Percentiles rank a stretch among this genome's conserved stretches.
These are phyloP conservation scores for Mesembrinibis cayennensis DNA, from an alignment of 2,113 vertebrate genomes.

Conservation along the genomic window DNA sequence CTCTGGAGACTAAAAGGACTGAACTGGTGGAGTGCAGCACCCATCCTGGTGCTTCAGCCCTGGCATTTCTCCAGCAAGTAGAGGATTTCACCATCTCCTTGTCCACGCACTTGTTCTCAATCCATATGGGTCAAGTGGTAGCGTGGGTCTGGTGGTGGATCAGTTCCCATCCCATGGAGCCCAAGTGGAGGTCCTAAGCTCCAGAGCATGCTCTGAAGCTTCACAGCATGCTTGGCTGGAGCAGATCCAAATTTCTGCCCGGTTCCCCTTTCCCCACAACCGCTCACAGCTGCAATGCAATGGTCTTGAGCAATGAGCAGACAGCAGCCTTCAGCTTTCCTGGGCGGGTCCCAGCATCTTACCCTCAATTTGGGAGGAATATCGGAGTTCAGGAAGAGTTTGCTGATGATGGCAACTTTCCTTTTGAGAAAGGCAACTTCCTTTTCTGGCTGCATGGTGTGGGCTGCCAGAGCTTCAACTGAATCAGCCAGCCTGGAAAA, in stretches of 20 bases:
- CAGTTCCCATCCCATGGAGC: neutral
- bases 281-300: neutral
- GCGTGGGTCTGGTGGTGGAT: fast-evolving
- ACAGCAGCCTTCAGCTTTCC: neutral
- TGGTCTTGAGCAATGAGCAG: neutral
- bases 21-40: neutral
- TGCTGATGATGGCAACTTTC: conserved; percentile 68
- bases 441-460: neutral
- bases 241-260: neutral
- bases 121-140: neutral
- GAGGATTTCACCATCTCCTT: neutral
- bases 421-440: conserved; percentile 49
- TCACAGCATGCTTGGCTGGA: neutral
- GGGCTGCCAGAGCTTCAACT: neutral
- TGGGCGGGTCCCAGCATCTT: neutral
- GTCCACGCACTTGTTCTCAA: neutral
- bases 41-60: neutral
- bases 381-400: conserved; percentile 67
- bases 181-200: neutral
- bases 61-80: neutral
- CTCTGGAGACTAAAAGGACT: neutral
- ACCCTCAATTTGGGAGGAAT: conserved; percentile 70
- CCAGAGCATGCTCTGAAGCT: neutral
- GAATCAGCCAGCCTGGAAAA: conserved; percentile 68
- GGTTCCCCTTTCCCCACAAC: neutral